Percentiles rank a stretch among this genome's conserved stretches.
phyloP scores from a whole-genome alignment of 2,888 invertebrate genomes.

The Sympetrum striolatum region DNA sequence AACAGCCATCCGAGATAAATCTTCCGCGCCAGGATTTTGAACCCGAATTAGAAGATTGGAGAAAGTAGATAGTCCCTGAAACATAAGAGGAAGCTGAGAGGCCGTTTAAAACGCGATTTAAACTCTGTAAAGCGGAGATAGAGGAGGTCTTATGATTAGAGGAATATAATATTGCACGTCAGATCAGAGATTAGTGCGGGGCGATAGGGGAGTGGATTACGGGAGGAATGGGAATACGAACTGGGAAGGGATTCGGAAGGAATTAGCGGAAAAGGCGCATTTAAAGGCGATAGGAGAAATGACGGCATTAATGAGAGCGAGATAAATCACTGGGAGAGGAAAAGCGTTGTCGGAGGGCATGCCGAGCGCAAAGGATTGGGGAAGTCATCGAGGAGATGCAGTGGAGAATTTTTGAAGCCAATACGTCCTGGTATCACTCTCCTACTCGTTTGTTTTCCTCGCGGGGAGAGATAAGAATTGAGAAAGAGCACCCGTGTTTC shows the following conservation, averaged over 20 bases:
- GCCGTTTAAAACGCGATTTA: no score
- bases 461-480: neutral
- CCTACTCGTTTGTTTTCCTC: neutral
- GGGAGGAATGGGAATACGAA: neutral
- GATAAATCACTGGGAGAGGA: neutral
- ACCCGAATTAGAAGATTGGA: neutral
- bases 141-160: neutral
- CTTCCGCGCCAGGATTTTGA: neutral
- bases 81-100: neutral
- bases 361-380: neutral
- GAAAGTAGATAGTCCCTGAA: neutral
- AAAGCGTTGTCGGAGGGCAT: neutral
- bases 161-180: neutral
- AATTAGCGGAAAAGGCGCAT: neutral
- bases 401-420: neutral
- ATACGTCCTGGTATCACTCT: neutral
- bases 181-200: neutral
- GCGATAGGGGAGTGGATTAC: neutral
- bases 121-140: neutral
- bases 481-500: neutral
- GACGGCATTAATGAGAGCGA: neutral
- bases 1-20: no score
- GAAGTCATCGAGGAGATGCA: neutral
- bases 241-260: neutral
- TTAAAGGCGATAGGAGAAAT: neutral